Evolutionary conservation across 2,797 vertebrate genomes (phyloP).

Genomic region (Falco columbarius): DNA sequence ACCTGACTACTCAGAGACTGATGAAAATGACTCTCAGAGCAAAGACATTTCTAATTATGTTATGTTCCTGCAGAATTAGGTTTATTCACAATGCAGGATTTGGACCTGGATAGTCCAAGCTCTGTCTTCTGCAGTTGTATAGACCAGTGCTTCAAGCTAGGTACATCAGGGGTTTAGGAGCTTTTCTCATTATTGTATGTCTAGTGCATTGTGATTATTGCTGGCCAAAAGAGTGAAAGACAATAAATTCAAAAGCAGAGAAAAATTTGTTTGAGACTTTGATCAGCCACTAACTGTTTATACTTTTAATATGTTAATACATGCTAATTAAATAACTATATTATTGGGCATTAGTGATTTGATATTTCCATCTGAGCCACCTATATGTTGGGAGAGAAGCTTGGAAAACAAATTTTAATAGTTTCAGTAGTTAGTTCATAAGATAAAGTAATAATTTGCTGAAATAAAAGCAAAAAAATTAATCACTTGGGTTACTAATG

Average conservation of each 20-base stretch:
- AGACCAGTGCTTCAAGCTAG: fast-evolving
- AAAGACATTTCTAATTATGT: not conserved
- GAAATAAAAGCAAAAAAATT: not conserved
- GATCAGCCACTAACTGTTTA: not conserved
- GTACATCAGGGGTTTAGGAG: not conserved
- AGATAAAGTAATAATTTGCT: not conserved
- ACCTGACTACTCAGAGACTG: not conserved
- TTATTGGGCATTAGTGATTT: not conserved
- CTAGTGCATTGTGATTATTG: not conserved
- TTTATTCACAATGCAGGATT: not conserved
- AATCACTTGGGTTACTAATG: not conserved
- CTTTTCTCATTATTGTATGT: not conserved
- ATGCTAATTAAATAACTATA: not conserved
- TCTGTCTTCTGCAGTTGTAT: not conserved
- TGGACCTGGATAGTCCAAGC: not conserved
- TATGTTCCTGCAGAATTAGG: not conserved
- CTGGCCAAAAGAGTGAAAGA: not conserved
- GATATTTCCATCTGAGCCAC: not conserved
- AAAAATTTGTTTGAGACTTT: not conserved
- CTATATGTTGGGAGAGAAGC: not conserved
- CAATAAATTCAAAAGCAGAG: not conserved
- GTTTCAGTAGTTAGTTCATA: not conserved
- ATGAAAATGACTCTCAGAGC: not conserved
- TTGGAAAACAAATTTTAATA: not conserved
- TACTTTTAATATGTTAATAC: not conserved